Percentiles rank a stretch among this genome's conserved stretches.
phyloP scores from a whole-genome alignment of 2,113 vertebrate species.

The Alexandromys fortis region DNA sequence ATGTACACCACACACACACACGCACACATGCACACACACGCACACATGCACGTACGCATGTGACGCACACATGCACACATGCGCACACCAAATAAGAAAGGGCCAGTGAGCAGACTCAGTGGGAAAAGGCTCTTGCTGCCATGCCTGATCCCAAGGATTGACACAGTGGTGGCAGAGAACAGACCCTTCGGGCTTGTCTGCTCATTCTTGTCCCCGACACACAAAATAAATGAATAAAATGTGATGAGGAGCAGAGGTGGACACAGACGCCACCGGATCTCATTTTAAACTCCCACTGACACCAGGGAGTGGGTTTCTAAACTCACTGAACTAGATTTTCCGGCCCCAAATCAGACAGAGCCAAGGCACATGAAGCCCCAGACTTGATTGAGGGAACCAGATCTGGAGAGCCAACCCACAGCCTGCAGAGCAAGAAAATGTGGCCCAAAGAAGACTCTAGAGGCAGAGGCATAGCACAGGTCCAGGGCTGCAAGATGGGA shows the following conservation, averaged over 20 bases:
- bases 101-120: neutral
- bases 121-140: neutral
- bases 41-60: too few species aligned
- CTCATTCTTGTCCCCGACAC: neutral
- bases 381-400: neutral
- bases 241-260: neutral
- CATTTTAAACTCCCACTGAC: neutral
- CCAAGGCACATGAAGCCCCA: neutral
- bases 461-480: neutral
- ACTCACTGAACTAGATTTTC: neutral
- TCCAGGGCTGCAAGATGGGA: fast-evolving
- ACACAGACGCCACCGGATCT: neutral
- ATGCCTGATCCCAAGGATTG: neutral
- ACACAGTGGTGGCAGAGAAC: neutral
- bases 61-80: too few species aligned
- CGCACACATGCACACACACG: neutral
- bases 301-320: neutral
- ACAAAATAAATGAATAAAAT: neutral
- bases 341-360: too few species aligned
- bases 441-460: neutral
- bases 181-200: too few species aligned
- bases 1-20: neutral
- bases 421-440: fast-evolving
- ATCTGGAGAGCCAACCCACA: fast-evolving
- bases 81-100: neutral